Conservation (phyloP, 2,113 vertebrate species). For the Xyliphius kryptos region DNA sequence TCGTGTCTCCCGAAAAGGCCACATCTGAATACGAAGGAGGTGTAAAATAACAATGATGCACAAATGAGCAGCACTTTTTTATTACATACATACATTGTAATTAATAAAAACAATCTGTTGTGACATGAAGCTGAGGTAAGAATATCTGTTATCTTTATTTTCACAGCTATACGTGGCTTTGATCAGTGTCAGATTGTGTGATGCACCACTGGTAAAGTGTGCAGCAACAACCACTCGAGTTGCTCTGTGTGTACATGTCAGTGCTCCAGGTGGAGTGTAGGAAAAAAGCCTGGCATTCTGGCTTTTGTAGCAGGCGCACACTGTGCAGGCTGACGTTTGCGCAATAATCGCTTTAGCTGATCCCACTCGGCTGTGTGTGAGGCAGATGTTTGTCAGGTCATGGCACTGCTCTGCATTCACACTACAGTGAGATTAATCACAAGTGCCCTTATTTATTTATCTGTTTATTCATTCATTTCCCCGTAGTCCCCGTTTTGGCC, state of each 20-base stretch:
- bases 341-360: conserved; percentile 63
- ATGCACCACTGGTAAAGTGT: conserved; percentile 8
- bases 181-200: conserved; percentile 10
- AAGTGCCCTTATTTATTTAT: too few relatives aligned
- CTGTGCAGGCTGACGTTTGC: conserved; percentile 54
- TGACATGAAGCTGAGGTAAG: conserved; percentile 33
- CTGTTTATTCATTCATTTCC: too few relatives aligned
- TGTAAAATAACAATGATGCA: conserved; percentile 35
- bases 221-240: too few relatives aligned
- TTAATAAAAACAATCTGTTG: too few relatives aligned
- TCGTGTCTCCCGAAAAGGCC: conserved; percentile 26
- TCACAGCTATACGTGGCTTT: conserved; percentile 22
- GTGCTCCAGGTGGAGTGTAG: conserved; percentile 39
- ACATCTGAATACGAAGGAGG: conserved; percentile 25
- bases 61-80: conserved; percentile 33
- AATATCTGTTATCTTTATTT: conserved; percentile 22
- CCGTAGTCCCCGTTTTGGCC: conserved; percentile 18
- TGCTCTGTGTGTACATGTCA: neutral
- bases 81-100: conserved; percentile 28
- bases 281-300: conserved; percentile 35
- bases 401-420: conserved; percentile 57
- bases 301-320: conserved; percentile 41
- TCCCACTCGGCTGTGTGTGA: conserved; percentile 49
- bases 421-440: conserved; percentile 52
- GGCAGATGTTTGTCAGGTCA: conserved; percentile 60